These are phyloP conservation scores for Strix uralensis DNA, from an alignment of 2,113 vertebrate genomes.

Conservation along the genomic window DNA sequence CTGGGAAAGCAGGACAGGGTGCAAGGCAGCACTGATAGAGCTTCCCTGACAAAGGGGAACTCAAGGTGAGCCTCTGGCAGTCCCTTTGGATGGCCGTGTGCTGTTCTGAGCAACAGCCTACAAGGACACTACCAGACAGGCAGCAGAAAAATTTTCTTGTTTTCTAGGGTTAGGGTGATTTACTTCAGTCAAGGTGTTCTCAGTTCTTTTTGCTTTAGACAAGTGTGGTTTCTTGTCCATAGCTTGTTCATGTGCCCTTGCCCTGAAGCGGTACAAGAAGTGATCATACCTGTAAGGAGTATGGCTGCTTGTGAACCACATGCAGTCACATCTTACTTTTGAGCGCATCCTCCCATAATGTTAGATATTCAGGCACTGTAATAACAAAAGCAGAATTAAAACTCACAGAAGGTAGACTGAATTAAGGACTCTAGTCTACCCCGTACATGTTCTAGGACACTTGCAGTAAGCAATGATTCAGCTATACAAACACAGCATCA, in stretches of 20 bases:
- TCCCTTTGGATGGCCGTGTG: background rate
- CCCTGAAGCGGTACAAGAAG: background rate
- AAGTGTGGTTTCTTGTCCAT: background rate
- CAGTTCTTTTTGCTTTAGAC: background rate
- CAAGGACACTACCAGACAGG: background rate
- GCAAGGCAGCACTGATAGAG: background rate
- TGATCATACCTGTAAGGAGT: accelerated
- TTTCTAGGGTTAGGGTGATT: background rate
- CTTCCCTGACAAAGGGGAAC: background rate
- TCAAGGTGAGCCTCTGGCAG: background rate
- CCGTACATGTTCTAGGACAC: background rate
- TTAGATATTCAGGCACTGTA: background rate
- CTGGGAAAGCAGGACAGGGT: background rate
- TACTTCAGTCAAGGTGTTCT: background rate
- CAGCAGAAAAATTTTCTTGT: background rate
- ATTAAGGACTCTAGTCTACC: background rate
- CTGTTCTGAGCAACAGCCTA: background rate
- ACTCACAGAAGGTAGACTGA: background rate
- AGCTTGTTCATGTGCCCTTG: background rate
- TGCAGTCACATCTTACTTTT: background rate
- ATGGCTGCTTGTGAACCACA: background rate
- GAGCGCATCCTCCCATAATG: background rate
- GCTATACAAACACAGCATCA: background rate
- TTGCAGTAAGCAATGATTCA: background rate
- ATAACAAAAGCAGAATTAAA: background rate